phyloP scores from a whole-genome alignment of 2,888 invertebrate species.

The Aleiodes alternator region DNA sequence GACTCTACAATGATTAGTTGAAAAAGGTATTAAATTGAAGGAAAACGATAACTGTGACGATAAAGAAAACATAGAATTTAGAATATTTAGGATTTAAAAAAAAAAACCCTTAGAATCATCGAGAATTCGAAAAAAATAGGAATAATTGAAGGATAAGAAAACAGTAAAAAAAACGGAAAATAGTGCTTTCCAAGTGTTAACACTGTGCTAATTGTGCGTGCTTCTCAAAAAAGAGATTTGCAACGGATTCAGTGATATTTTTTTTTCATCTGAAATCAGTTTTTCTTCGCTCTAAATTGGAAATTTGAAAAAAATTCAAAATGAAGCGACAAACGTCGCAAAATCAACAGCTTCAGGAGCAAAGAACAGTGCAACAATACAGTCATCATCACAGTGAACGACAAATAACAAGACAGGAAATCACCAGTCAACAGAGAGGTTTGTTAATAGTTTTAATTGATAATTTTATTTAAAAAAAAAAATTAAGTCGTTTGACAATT shows the following conservation, averaged over 20 bases:
- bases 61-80: constrained; percentile 50
- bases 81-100: neutral
- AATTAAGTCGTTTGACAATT: neutral
- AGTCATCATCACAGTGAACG: constrained; percentile 85
- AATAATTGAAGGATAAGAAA: neutral
- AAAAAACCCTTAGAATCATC: neutral
- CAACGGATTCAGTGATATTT: constrained; percentile 53
- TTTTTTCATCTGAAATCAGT: constrained; percentile 48
- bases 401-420: constrained; percentile 85
- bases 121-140: constrained; percentile 8
- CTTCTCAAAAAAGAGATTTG: constrained; percentile 48
- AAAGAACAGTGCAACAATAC: constrained; percentile 73
- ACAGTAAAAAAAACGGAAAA: constrained; percentile 47
- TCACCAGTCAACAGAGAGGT: constrained; percentile 87
- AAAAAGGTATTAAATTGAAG: constrained; percentile 71
- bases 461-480: constrained; percentile 16
- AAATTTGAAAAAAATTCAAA: constrained; percentile 72
- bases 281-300: constrained; percentile 43
- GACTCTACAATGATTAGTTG: constrained; percentile 79
- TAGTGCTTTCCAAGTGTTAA: constrained; percentile 53
- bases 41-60: constrained; percentile 47
- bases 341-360: constrained; percentile 76
- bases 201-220: constrained; percentile 53
- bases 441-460: constrained; percentile 68
- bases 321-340: constrained; percentile 85